Conservation (phyloP, 2,797 vertebrate species). For the Avahi laniger region DNA sequence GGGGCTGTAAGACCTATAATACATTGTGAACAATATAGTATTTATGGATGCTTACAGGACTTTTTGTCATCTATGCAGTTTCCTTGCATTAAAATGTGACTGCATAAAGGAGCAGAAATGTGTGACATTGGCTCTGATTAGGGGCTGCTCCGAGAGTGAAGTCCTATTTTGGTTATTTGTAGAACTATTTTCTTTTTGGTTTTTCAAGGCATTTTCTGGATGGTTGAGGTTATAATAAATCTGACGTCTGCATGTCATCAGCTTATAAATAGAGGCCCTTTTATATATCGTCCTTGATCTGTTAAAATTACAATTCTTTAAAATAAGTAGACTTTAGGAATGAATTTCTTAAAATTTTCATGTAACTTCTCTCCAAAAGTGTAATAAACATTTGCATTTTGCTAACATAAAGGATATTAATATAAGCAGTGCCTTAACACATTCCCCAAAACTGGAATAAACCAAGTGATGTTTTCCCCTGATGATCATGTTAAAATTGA, state of each 20-base stretch:
- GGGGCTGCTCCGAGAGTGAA: neutral
- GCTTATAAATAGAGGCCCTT: conserved; percentile 13
- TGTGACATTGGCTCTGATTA: conserved; percentile 13
- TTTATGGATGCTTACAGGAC: neutral
- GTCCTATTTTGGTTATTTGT: neutral
- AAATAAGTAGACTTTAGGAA: neutral
- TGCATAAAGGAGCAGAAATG: neutral
- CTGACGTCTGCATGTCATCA: conserved; percentile 1
- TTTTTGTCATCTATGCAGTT: neutral
- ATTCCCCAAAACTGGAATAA: conserved; percentile 34
- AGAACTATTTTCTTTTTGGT: neutral
- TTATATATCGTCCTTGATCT: conserved; percentile 30
- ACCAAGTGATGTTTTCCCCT: neutral
- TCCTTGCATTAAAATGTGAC: neutral
- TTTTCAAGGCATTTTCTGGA: conserved; percentile 31
- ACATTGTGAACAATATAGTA: neutral
- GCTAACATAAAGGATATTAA: neutral
- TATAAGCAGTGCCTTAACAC: neutral
- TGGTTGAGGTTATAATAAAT: conserved; percentile 28
- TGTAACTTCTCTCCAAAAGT: neutral
- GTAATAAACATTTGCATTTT: conserved; percentile 49
- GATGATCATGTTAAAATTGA: conserved; percentile 33
- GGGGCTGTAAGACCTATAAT: neutral
- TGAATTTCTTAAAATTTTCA: conserved; percentile 10
- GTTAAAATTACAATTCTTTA: conserved; percentile 24